Evolutionary conservation across 2,888 invertebrate genomes (phyloP).

Genomic region (Heteromurus nitidus): DNA sequence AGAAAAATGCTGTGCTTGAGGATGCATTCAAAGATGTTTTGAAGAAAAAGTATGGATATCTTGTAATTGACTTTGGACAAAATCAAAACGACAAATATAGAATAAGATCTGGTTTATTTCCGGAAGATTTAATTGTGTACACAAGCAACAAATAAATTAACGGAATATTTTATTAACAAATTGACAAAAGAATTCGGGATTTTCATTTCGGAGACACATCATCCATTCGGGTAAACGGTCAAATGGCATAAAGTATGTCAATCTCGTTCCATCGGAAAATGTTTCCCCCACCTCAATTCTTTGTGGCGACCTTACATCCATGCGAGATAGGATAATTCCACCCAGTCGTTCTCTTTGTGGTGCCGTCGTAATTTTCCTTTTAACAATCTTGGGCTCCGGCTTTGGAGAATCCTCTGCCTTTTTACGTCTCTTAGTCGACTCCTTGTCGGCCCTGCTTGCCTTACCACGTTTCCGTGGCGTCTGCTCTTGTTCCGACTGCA

Average conservation of each 20-base stretch:
- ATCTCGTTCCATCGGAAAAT: not conserved
- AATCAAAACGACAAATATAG: slow-evolving; percentile 63
- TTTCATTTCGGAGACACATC: not conserved
- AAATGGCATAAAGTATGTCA: not conserved
- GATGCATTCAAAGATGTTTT: slow-evolving; percentile 2
- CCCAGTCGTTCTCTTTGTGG: not conserved
- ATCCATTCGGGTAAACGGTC: not conserved
- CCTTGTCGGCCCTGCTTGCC: not conserved
- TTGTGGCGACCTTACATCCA: not conserved
- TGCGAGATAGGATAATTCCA: not conserved
- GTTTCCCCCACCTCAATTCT: not conserved
- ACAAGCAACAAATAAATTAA: slow-evolving; percentile 45
- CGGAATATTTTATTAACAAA: not conserved
- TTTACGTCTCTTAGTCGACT: not conserved
- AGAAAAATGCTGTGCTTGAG: slow-evolving; percentile 9
- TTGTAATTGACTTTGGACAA: slow-evolving; percentile 66
- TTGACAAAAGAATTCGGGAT: not conserved
- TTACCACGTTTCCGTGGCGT: not conserved
- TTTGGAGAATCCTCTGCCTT: not conserved
- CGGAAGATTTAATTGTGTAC: slow-evolving; percentile 57
- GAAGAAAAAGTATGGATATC: slow-evolving; percentile 59
- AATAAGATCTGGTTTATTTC: slow-evolving; percentile 64
- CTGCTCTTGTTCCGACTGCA: too few species aligned
- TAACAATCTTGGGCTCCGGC: not conserved
- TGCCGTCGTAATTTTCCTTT: not conserved